Conservation (phyloP, 2,113 vertebrate genomes). For the Phalacrocorax pelagicus region DNA sequence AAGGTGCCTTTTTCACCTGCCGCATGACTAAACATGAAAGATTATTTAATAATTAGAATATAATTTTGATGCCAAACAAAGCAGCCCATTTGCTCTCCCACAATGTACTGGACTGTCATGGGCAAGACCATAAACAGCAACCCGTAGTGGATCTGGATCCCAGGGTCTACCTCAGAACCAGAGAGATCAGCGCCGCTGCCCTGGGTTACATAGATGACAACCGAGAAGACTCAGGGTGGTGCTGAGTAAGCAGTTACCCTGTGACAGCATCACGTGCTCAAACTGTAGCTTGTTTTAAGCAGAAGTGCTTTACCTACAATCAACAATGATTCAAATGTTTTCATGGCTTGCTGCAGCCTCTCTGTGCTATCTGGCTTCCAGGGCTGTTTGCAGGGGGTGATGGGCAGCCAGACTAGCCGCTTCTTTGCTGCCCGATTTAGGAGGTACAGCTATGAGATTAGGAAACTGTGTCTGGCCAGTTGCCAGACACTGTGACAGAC, state of each 20-base stretch:
- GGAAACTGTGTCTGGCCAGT: background rate
- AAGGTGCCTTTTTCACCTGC: background rate
- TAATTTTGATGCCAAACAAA: background rate
- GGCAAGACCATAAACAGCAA: background rate
- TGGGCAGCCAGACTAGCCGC: background rate
- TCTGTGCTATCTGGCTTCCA: background rate
- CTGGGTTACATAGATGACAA: background rate
- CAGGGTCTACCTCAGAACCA: background rate
- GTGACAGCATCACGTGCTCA: background rate
- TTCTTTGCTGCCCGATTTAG: background rate
- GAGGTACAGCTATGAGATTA: background rate
- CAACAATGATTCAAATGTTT: background rate
- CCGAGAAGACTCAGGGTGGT: background rate
- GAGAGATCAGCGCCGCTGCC: background rate
- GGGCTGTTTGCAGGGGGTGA: background rate
- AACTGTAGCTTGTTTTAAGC: background rate
- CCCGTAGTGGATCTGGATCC: accelerated
- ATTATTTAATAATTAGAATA: background rate
- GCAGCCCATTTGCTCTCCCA: background rate
- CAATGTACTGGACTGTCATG: background rate
- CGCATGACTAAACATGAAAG: background rate
- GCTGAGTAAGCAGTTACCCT: background rate
- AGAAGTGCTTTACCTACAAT: background rate
- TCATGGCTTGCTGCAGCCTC: background rate
- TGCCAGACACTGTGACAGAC: background rate